Base-by-base conservation (phyloP, 1,140 invertebrate genomes). In the Drosophila kohkoa region DNA sequence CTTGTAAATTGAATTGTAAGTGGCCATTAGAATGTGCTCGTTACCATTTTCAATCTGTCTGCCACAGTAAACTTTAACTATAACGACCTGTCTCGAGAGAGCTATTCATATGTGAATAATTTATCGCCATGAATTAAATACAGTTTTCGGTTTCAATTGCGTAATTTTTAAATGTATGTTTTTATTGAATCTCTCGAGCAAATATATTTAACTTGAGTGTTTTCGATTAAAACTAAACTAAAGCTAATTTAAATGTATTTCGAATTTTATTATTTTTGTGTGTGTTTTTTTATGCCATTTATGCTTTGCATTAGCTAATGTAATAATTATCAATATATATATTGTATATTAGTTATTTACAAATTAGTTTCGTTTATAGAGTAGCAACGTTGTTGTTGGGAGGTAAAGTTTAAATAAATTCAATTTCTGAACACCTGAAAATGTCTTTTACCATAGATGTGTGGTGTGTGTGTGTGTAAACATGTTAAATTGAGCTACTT, bases 381-480 rank as follows among this genome's bases (percentile, higher is more conserved):
- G 65, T 68, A 62, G 67, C 63, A 66, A 48, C 13, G 13, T 55
- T 58, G 2, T 70, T 41, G 2, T 70, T 41, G 25, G 13, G 64
- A 58, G 59, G 60, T 70, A 66, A 66, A 35, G 11, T 57, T 73
- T 75, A 60, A 81, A 71, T 72, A 86, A 74, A 88, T 83, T 77
- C 60, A 58, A 72, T 67, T 77, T 35, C 41, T 80, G 85, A 88
- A 88, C 80, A 88, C 85, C 83, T 88, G 83, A 89, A 88, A 88
- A 89, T 88, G 83, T 88, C 83, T 88, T 88, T 87, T 81, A 71
- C 52, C 20, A 62, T 51, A 43, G 68, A 43, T n/a, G n/a, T n/a
- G n/a, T n/a, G n/a, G n/a, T 67, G 16, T 55, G 16, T 72, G 11
- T 77, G 32, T 62, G 54, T 35, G 60, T 64, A 48, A 55, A n/a